Evolutionary conservation across 1,140 invertebrate genomes (phyloP).

Genomic region (Pseudomyrmex pallidus): DNA sequence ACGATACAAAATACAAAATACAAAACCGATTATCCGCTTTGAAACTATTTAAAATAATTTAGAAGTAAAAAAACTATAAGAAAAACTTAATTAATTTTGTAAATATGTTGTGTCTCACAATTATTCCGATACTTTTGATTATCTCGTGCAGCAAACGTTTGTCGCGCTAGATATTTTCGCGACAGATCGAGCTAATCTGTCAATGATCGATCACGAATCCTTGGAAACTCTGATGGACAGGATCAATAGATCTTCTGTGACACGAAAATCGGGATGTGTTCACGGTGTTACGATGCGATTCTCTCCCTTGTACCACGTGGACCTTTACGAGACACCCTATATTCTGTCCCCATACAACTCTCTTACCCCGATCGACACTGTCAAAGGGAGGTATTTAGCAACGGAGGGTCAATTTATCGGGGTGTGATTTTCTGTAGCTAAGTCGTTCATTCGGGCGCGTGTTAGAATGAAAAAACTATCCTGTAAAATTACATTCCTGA

Average conservation of each 20-base stretch:
- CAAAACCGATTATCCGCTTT: not conserved
- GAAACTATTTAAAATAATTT: too few species aligned
- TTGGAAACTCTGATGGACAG: slow-evolving; percentile 57
- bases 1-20: not conserved
- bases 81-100: too few species aligned
- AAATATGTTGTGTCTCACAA: not conserved
- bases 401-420: slow-evolving; percentile 83
- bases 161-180: not conserved
- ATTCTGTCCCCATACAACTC: slow-evolving; percentile 48
- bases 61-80: not conserved
- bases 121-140: slow-evolving; percentile 14
- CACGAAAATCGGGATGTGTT: slow-evolving; percentile 39
- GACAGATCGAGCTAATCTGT: slow-evolving; percentile 60
- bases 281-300: slow-evolving; percentile 34
- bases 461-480: not conserved
- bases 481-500: not conserved
- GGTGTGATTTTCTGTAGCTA: slow-evolving; percentile 80
- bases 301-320: slow-evolving; percentile 38
- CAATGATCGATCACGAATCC: slow-evolving; percentile 56
- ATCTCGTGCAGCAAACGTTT: not conserved
- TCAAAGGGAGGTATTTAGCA: slow-evolving; percentile 84
- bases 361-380: slow-evolving; percentile 74
- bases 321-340: slow-evolving; percentile 54
- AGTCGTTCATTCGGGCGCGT: not conserved
- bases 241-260: slow-evolving; percentile 61